phyloP scores from a whole-genome alignment of 2,888 invertebrate species.

The Drosophila bunnanda region DNA sequence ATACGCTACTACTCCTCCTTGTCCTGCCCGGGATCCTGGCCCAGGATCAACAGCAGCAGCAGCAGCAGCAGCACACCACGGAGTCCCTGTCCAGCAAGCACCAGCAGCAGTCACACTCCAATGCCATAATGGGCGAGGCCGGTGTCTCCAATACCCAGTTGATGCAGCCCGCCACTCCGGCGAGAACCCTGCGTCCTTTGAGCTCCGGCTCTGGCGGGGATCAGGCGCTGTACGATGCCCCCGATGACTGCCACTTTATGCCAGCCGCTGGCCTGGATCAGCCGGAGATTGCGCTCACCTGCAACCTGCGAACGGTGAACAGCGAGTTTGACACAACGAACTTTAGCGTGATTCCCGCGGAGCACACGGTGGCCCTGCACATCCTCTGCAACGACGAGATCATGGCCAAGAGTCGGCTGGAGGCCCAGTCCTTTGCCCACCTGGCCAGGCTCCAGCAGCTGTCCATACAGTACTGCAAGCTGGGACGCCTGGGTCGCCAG shows the following conservation, averaged over 20 bases:
- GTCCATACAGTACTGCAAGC: constrained; percentile 93
- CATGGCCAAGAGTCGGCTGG: constrained; percentile 91
- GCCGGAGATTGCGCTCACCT: constrained; percentile 91
- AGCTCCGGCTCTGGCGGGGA: constrained; percentile 49
- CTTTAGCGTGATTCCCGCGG: constrained; percentile 93
- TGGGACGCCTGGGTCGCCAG: constrained; percentile 92
- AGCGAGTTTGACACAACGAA: constrained; percentile 95
- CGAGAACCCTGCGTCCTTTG: constrained; percentile 61
- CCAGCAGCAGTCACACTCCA: constrained; percentile 75
- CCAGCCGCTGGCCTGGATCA: constrained; percentile 79
- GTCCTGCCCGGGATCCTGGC: constrained; percentile 13
- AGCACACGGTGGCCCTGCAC: constrained; percentile 91
- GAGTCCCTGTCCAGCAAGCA: constrained; percentile 59
- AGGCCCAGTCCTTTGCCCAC: constrained; percentile 92
- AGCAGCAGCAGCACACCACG: constrained; percentile 50
- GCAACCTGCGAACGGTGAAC: constrained; percentile 93
- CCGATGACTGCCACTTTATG: constrained; percentile 89
- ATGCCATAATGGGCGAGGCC: constrained; percentile 82
- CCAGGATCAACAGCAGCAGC: constrained; percentile 47
- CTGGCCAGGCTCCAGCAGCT: constrained; percentile 92
- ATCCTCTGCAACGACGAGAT: constrained; percentile 93
- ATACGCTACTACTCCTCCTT: constrained; percentile 22
- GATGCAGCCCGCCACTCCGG: constrained; percentile 64
- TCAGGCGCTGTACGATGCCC: constrained; percentile 89
- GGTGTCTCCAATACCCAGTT: constrained; percentile 77